Conservation (phyloP, 2,113 vertebrate species). For the Sebastes fasciatus region DNA sequence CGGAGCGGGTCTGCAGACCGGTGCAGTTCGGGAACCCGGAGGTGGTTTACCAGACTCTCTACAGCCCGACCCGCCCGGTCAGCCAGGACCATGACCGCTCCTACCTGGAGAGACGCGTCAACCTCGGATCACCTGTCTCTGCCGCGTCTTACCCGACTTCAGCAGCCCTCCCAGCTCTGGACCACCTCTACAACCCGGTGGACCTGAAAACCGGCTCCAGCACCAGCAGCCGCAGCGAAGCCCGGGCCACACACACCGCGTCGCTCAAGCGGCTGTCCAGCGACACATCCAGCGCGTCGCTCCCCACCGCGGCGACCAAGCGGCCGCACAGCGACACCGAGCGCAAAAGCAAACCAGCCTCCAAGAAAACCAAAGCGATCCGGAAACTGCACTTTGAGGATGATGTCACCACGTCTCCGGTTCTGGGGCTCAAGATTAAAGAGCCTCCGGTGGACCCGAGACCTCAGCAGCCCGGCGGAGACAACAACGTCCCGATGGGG, state of each 20-base stretch:
- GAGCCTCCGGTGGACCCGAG: constrained; percentile 88
- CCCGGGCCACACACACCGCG: constrained; percentile 41
- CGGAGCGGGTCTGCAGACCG: constrained; percentile 62
- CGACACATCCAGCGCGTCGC: constrained; percentile 39
- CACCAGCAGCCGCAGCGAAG: constrained; percentile 73
- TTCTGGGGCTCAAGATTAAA: constrained; percentile 93
- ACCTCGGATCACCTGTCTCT: constrained; percentile 88
- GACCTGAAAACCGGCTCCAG: constrained; percentile 84
- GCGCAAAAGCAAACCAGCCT: constrained; percentile 78
- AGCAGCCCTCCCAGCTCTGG: constrained; percentile 78
- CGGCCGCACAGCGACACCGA: constrained; percentile 75
- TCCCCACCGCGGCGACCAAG: constrained; percentile 67
- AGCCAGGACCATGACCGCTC: constrained; percentile 86
- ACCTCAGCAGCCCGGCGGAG: constrained; percentile 69
- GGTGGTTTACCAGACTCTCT: constrained; percentile 83
- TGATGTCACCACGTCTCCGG: constrained; percentile 94
- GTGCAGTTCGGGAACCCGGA: constrained; percentile 90
- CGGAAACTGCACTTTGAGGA: constrained; percentile 93
- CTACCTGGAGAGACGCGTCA: constrained; percentile 86
- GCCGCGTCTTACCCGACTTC: constrained; percentile 90
- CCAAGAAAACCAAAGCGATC: constrained; percentile 91
- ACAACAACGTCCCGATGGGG: constrained; percentile 81
- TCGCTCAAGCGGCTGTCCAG: constrained; percentile 75
- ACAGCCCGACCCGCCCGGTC: constrained; percentile 91
- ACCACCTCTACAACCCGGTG: constrained; percentile 79